Base-by-base conservation (phyloP, 2,888 invertebrate genomes). In the Chaetoderma sp. region DNA sequence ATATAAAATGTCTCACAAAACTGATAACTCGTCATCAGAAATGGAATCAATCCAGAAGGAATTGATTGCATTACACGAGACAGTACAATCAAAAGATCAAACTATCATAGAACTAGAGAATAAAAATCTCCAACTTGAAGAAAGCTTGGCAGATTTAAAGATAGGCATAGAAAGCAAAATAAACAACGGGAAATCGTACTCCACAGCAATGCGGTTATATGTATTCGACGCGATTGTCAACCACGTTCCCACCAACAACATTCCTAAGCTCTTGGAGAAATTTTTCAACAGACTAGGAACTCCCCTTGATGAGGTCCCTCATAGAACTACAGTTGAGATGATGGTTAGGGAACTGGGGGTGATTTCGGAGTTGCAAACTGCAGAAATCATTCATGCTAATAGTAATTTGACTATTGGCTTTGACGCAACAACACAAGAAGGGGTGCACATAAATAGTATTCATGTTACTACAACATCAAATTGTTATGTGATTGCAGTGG, bases 381-480 rank as follows among this genome's bases (percentile, higher is more conserved):
- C 56, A 13, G 65, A 68, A 45, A 27, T 36, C 16, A 16, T 50
- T 6, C 25, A 27, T 18, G 33, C 2, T 13, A 54, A 39, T 18
- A 54, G 39, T 8, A 25, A 71, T 27, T 25, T 70, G 16, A 71
- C 71, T 6, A 30, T 71, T 8, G 68, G 63, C 4, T 71, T 71
- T 30, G 66, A 71, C 56, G 65, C 66, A 5, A 71, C 66, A 2
- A 70, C 68, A 13, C 68, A 70, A 60, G 68, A 69, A 18, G 68
- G 68, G 16, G 32, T 58, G 8, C 64, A 71, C 50, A 57, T 71
- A 18, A 71, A 71, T 64, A 60, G 39, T 13, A 39, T 66, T 21
- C 66, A 71, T 52, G 60, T 63, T 23, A 71, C 69, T 6, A 64
- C 57, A 13, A 32, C 10, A 27, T 21, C 21, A 16, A 28, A 49